Conservation (phyloP, 1,140 invertebrate species). For the Xylocopa sonorina region DNA sequence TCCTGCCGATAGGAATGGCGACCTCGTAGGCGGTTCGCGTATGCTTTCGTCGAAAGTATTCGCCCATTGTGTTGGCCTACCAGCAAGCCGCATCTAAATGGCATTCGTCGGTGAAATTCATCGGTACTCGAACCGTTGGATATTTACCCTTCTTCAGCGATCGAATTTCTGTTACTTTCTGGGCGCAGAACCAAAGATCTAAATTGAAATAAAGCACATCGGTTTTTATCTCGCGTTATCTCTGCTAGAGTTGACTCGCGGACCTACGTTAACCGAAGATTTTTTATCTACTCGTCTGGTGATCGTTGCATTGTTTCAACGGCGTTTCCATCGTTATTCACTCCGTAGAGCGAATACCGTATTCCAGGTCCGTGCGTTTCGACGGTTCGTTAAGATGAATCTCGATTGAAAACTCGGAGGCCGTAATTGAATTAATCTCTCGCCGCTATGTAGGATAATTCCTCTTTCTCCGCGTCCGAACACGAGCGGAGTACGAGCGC, state of each 20-base stretch:
- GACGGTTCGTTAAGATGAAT: not conserved
- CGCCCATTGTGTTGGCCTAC: not conserved
- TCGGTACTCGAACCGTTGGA: too few relatives aligned
- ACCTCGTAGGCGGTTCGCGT: constrained; percentile 31
- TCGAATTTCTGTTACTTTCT: not conserved
- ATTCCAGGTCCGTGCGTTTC: too few relatives aligned
- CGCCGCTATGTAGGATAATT: too few relatives aligned
- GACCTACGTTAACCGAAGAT: constrained; percentile 28
- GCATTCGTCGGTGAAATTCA: constrained; percentile 10
- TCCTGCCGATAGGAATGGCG: constrained; percentile 5
- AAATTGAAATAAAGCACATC: constrained; percentile 18
- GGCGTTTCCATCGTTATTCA: too few relatives aligned
- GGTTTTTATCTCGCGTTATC: constrained; percentile 15
- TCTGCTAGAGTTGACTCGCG: constrained; percentile 2
- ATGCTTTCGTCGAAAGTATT: constrained; percentile 30
- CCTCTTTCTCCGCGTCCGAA: constrained; percentile 16
- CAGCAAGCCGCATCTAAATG: constrained; percentile 8
- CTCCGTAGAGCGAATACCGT: too few relatives aligned
- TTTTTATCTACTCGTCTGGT: not conserved
- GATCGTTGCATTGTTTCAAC: too few relatives aligned
- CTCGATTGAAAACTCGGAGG: constrained; percentile 15
- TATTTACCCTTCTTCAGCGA: too few relatives aligned
- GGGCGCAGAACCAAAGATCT: not conserved
- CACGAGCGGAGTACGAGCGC: constrained; percentile 18
- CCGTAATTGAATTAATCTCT: constrained; percentile 29